phyloP scores from a whole-genome alignment of 2,888 invertebrate genomes.

The Stenotaenia linearis region DNA sequence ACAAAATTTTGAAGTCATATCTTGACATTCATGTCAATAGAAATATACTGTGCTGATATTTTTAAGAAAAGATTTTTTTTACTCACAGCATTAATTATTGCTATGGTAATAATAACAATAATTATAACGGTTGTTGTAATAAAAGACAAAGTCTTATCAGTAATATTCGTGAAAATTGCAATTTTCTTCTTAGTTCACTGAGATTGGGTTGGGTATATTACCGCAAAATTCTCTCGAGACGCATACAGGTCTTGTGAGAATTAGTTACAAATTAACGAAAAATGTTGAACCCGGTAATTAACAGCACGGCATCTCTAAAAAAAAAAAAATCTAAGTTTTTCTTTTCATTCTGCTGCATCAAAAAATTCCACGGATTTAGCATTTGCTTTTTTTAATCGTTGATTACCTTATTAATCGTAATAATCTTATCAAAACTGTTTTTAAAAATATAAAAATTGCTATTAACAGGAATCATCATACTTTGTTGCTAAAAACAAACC shows the following conservation, averaged over 20 bases:
- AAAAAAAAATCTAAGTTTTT: not conserved
- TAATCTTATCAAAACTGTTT: too few relatives aligned
- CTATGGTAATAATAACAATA: too few relatives aligned
- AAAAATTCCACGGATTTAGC: too few relatives aligned
- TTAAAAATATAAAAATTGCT: too few relatives aligned
- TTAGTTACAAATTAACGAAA: constrained; percentile 24
- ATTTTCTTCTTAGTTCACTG: constrained; percentile 1
- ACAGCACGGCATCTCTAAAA: not conserved
- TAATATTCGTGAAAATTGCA: not conserved
- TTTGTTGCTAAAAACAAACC: too few relatives aligned
- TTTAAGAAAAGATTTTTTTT: too few relatives aligned
- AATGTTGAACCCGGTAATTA: constrained; percentile 19
- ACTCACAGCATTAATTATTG: too few relatives aligned
- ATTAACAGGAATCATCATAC: too few relatives aligned
- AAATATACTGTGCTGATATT: not conserved
- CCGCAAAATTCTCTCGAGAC: constrained; percentile 2
- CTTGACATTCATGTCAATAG: constrained; percentile 6
- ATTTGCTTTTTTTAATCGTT: too few relatives aligned
- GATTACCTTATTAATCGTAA: too few relatives aligned
- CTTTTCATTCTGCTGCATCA: too few relatives aligned
- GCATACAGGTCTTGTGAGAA: constrained; percentile 1
- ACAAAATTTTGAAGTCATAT: not conserved
- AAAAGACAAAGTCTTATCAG: not conserved
- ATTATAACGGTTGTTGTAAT: not conserved
- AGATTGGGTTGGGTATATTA: constrained; percentile 21